Base-by-base conservation (phyloP, 2,113 vertebrate species). In the Coregonus clupeaformis region DNA sequence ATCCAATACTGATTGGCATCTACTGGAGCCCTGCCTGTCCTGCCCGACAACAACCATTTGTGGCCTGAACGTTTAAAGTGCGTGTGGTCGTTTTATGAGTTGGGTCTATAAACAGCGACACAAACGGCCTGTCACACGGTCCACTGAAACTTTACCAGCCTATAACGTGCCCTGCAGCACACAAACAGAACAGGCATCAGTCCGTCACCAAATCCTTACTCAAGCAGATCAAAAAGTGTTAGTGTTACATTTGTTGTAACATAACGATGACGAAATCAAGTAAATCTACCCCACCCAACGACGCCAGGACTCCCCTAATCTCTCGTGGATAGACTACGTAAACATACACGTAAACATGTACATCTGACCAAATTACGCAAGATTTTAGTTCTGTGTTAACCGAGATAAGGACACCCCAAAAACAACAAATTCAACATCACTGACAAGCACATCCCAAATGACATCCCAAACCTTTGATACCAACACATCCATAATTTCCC, bases 1-100 rank as follows among this genome's bases (percentile, higher is more conserved):
- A 72, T 70, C 76, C 18, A 62, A 45, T 20, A 72, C 6, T 64
- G 24, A 30, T 4, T 36, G 32, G 30, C 25, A 64, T 71, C 75
- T 7, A 3, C 20, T 55, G 68, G 29, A 55, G 20, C 36, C 29
- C 36, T 42, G 36, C 36, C 36, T 42, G 36, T 42, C 6, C 7
- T 2, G 30, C 29, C 30, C 22, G 22, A 12, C 24, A 12, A 49
- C 36, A 20, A 14, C 20, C 59, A 29, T 1, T 27, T 52, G 5
- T 68, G 24, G 22, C 3, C 47, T 49, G 7, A 25, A 84, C 77
- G 69, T 30, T 14, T 2, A 36, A 12, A 0, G 60, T 18, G n/a
- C 18, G 4, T 71, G 32, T 1, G 30, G 24, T 36, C 24, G 4
- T 25, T 71, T 71, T 59, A 32, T 5, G 69, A 49, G 52, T 22